Evolutionary conservation across 2,797 vertebrate genomes (phyloP), one percentile per base, ranked within the genome.

Genomic region (Oceanodroma leucorhoa): DNA sequence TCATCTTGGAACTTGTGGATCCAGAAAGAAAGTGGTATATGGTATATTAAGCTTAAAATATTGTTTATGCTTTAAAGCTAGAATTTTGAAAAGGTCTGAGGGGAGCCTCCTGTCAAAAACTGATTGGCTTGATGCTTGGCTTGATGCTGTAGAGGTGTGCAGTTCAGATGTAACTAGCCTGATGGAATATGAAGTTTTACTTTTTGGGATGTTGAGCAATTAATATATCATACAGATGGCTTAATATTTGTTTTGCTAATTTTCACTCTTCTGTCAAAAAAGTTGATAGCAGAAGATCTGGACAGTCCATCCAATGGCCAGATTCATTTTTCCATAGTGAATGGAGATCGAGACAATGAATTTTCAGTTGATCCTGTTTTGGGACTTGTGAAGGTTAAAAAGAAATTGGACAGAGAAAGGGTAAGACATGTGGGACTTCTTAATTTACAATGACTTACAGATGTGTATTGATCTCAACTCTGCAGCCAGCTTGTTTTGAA

Each of bases 361-460:
- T 99, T 99, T 98, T 98, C 98, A 7, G 98, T 99, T 41, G 99
- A 99, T 97, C 98, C 99, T 61, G 93, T 98, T 83, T 96, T 97
- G 73, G 99, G 99, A 65, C 97, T 99, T 23, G 98, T 99, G 96
- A 99, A 98, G 87, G 99, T 99, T 96, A 99, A 99, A 97, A 99
- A 99, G 97, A 99, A 98, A 89, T 98, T 99, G 97, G 99, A 99
- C 96, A 98, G 99, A 93, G 99, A 99, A 98, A 98, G 97, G 96
- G 99, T 99, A 97, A 98, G 99, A 70, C 83, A 50, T 27, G 34
- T 55, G 69, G 82, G 45, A 72, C 38, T 93, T 60, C 65, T 72
- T 80, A 70, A 81, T 38, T 95, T 87, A 29, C 27, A 77, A 51
- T 82, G 51, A 87, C 67, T 92, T 94, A 71, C 54, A 79, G 75